These are phyloP conservation scores for Liparis tanakae DNA, from an alignment of 2,797 vertebrate species.

Conservation along the genomic window DNA sequence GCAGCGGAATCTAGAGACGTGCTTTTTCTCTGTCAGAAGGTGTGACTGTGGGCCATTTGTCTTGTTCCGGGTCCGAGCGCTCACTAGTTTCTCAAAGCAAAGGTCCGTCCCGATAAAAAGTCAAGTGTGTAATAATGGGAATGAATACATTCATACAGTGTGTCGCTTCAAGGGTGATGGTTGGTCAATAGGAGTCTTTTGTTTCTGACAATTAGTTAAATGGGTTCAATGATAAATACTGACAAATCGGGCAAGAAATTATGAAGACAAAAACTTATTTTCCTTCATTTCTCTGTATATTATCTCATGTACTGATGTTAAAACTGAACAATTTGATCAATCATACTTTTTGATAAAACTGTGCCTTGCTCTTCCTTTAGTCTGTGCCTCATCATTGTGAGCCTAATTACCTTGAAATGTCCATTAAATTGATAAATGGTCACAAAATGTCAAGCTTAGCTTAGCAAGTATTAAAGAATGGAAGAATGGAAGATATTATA, in stretches of 20 bases:
- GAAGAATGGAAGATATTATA: constrained; percentile 13
- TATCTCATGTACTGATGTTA: neutral
- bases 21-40: constrained; percentile 62
- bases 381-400: constrained; percentile 4
- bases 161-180: neutral
- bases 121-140: neutral
- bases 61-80: constrained; percentile 35
- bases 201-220: neutral
- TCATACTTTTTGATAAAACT: constrained; percentile 13
- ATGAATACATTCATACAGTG: neutral
- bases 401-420: constrained; percentile 24
- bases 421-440: constrained; percentile 21
- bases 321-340: neutral
- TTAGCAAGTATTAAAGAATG: constrained; percentile 3
- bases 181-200: neutral
- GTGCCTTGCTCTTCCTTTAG: neutral
- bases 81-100: constrained; percentile 14
- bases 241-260: too few species aligned
- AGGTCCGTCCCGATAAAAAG: neutral
- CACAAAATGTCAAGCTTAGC: constrained; percentile 22
- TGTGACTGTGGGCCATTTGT: constrained; percentile 61
- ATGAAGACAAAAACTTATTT: neutral
- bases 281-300: neutral
- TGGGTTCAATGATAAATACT: neutral
- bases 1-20: constrained; percentile 48